A percentile compares a stretch with the other conserved stretches of the same genome.
phyloP scores from a whole-genome alignment of 2,888 invertebrate genomes.

The Euclidia mi region DNA sequence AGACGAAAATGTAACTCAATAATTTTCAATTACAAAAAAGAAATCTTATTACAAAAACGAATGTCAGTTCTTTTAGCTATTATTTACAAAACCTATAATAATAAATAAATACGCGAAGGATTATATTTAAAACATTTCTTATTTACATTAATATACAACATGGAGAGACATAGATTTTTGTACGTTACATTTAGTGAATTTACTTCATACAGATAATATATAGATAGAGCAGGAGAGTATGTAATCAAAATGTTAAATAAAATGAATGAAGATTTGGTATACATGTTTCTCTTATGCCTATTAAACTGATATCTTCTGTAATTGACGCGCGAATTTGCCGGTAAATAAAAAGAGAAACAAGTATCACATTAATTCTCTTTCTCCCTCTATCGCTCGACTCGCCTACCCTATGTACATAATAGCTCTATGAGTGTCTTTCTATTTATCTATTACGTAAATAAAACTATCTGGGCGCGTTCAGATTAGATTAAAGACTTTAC shows the following conservation, averaged over 20 bases:
- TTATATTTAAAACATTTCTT: slow-evolving; percentile 69
- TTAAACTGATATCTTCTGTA: no score
- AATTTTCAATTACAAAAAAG: slow-evolving; percentile 7
- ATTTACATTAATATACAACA: slow-evolving; percentile 84
- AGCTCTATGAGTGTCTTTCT: no score
- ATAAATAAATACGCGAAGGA: slow-evolving; percentile 79
- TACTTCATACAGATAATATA: no score
- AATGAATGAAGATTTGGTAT: no score
- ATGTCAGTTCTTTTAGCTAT: slow-evolving; percentile 70
- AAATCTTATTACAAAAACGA: slow-evolving; percentile 50
- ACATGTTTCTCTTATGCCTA: no score
- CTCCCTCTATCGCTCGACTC: no score
- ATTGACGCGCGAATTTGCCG: no score
- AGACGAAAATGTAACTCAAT: not conserved
- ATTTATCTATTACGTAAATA: slow-evolving; percentile 56
- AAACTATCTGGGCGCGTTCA: slow-evolving; percentile 47
- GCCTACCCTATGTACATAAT: no score
- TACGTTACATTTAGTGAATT: slow-evolving; percentile 79
- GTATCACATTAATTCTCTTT: no score
- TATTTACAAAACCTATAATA: slow-evolving; percentile 80
- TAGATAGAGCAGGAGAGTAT: no score
- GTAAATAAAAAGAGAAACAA: no score
- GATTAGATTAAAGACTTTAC: slow-evolving; percentile 44
- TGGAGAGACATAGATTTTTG: slow-evolving; percentile 83
- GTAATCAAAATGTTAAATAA: no score